Conservation (phyloP, 2,888 invertebrate species). For the Galeopsomyia nigrocyanea region DNA sequence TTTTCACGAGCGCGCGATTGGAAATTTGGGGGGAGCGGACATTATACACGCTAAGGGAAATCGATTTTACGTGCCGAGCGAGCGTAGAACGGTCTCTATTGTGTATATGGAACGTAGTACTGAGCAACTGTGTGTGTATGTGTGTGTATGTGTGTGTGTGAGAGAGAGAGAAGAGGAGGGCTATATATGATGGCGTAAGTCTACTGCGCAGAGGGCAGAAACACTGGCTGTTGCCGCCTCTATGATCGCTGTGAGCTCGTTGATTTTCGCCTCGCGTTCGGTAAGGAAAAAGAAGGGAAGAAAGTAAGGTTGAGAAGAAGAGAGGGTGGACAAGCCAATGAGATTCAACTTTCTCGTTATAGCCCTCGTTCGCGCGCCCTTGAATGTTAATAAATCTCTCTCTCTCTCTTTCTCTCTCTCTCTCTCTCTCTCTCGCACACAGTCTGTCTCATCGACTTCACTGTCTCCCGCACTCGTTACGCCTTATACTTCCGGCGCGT, state of each 20-base stretch:
- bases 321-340: neutral
- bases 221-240: neutral
- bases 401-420: too few relatives aligned
- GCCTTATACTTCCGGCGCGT: neutral
- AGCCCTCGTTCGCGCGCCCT: slow-evolving; percentile 7
- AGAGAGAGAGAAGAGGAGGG: too few relatives aligned
- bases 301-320: neutral
- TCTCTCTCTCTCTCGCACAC: too few relatives aligned
- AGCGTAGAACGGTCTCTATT: too few relatives aligned
- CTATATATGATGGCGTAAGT: neutral
- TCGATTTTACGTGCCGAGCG: too few relatives aligned
- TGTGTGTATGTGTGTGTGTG: too few relatives aligned
- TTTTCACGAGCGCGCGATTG: too few relatives aligned
- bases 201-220: slow-evolving; percentile 22
- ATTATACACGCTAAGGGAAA: too few relatives aligned
- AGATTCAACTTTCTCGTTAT: neutral
- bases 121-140: too few relatives aligned
- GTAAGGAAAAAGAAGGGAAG: neutral
- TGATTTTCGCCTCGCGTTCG: neutral
- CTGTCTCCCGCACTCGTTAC: neutral
- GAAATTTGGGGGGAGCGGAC: too few relatives aligned
- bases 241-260: neutral
- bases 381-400: slow-evolving; percentile 34
- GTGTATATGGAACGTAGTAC: too few relatives aligned
- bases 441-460: neutral